phyloP scores from a whole-genome alignment of 2,113 vertebrate genomes.

The Gasterosteus nipponicus region DNA sequence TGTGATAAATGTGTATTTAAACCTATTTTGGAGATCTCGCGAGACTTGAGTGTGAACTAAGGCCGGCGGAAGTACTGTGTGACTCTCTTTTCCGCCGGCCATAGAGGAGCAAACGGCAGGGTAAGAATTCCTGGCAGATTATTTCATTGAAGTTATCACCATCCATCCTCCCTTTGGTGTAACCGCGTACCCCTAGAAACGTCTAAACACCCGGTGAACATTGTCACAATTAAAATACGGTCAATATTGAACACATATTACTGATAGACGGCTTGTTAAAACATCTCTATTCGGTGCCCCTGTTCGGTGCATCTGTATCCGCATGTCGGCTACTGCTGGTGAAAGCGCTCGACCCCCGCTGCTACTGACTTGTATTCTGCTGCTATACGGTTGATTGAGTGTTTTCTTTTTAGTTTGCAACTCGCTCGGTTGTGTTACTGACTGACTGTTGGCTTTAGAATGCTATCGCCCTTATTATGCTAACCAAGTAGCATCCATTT shows the following conservation, averaged over 20 bases:
- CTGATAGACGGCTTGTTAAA: slow-evolving; percentile 23
- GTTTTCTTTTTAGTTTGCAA: neutral
- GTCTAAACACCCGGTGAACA: neutral
- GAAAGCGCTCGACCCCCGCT: neutral
- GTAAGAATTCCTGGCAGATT: slow-evolving; percentile 73
- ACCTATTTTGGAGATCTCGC: slow-evolving; percentile 67
- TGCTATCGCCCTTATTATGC: neutral
- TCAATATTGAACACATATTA: slow-evolving; percentile 31
- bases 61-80: slow-evolving; percentile 74
- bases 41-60: slow-evolving; percentile 71
- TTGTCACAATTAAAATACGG: neutral
- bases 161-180: slow-evolving; percentile 73
- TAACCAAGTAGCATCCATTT: slow-evolving; percentile 7
- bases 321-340: slow-evolving; percentile 54
- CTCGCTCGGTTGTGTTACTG: neutral
- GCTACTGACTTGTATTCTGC: fast-evolving
- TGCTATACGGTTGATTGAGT: fast-evolving
- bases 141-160: slow-evolving; percentile 68
- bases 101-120: slow-evolving; percentile 81
- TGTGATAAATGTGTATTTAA: neutral
- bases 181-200: neutral
- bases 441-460: neutral
- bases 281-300: too few species aligned
- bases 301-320: slow-evolving; percentile 13
- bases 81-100: slow-evolving; percentile 87